Conservation (phyloP, 1,140 invertebrate species). For the Brachionus rotundiformis region DNA sequence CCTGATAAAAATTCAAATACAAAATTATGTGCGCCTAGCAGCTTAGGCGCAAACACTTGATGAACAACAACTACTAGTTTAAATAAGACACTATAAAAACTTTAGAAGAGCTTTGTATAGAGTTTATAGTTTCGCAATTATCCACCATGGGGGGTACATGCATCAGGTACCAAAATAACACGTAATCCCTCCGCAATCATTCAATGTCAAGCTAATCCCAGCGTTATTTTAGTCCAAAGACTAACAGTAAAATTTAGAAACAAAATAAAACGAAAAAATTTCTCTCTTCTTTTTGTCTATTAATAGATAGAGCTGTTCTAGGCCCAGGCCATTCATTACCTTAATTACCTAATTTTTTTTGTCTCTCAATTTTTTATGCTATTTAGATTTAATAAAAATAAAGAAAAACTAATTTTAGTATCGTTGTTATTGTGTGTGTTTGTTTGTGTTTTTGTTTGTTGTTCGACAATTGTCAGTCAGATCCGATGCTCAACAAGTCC, state of each 20-base stretch:
- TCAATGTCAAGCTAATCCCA: not conserved
- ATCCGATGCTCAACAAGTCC: not conserved
- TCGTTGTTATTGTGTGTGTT: not conserved
- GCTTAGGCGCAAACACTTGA: too few species aligned
- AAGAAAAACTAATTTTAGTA: conserved; percentile 15
- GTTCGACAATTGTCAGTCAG: not conserved
- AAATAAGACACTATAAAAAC: too few species aligned
- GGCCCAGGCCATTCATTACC: not conserved
- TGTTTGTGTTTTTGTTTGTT: not conserved
- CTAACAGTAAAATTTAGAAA: conserved; percentile 40
- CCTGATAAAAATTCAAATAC: not conserved
- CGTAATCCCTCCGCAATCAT: not conserved
- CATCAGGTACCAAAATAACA: not conserved
- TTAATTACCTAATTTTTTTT: conserved; percentile 20
- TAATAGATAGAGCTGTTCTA: not conserved
- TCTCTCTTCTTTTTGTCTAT: not conserved
- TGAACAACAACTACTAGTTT: too few species aligned
- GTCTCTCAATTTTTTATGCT: too few species aligned
- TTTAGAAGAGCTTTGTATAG: too few species aligned
- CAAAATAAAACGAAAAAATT: not conserved
- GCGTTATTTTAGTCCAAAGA: conserved; percentile 15
- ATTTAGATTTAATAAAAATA: conserved; percentile 22
- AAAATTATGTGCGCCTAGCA: not conserved
- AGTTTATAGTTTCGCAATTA: not conserved
- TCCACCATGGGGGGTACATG: not conserved